A percentile compares a stretch with the other conserved stretches of the same genome.
phyloP scores from a whole-genome alignment of 2,113 vertebrate species.

The Microcebus tavaratra region DNA sequence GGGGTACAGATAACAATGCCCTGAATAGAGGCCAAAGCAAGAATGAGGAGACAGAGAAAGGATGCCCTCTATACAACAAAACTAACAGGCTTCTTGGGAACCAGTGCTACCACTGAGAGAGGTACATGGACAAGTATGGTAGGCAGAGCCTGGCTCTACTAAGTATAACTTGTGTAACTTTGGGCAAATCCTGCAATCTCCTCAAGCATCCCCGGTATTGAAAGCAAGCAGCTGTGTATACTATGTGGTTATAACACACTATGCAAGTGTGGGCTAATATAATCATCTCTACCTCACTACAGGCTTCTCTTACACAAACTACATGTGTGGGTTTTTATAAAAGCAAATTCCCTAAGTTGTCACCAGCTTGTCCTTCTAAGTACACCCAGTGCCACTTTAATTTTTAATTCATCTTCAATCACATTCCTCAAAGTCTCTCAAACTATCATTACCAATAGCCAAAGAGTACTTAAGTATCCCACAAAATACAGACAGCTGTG shows the following conservation, averaged over 20 bases:
- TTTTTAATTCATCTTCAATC: not conserved
- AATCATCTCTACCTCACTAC: not conserved
- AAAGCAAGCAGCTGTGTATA: not conserved
- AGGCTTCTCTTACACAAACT: not conserved
- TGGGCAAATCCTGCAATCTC: not conserved
- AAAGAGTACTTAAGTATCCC: not conserved
- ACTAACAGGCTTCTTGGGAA: not conserved
- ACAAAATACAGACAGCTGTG: not conserved
- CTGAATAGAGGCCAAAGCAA: not conserved
- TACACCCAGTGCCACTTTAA: not conserved
- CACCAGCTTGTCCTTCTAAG: not conserved
- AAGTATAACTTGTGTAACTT: not conserved
- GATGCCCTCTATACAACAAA: not conserved
- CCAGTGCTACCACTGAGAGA: not conserved
- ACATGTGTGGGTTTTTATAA: not conserved
- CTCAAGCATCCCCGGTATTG: not conserved
- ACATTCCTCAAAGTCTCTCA: constrained; percentile 14
- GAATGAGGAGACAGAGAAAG: not conserved
- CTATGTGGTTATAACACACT: not conserved
- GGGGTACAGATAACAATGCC: not conserved
- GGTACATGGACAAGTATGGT: not conserved
- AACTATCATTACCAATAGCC: not conserved
- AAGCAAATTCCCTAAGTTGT: not conserved
- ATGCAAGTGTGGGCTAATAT: not conserved
- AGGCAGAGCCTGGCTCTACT: not conserved